Evolutionary conservation across 2,888 invertebrate genomes (phyloP), one percentile per base, ranked within the genome.

Genomic region (Dicranocentrus wangi): DNA sequence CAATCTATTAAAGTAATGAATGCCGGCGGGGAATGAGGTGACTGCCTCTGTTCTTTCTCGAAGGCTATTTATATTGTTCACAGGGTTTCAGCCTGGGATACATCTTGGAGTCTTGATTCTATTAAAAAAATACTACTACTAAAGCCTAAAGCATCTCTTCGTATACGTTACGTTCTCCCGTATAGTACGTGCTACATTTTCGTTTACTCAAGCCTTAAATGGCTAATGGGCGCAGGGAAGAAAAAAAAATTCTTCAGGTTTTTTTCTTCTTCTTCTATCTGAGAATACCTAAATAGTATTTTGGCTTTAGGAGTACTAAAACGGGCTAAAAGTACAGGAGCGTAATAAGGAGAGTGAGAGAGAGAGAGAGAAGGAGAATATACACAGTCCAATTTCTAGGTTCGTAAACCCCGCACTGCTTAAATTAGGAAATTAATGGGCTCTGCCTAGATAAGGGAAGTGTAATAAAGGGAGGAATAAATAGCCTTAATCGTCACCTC

Each of bases 341-440:
- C n/a, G n/a, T 32, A 32, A 32, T 32, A 32, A 32, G 32, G 5
- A 32, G 47, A 10, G 7, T 47, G 47, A 55, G 25, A 55, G 8
- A 32, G 15, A 55, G 55, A 55, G 55, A 23, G 25, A 51, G 7
- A 3, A n/a, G 7, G 19, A 19, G 8, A 51, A 43, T 43, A 43
- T n/a, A n/a, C 51, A 19, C 39, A 55, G 55, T 75, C 19, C 75
- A 66, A 75, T 75, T 72, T 81, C 66, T 77, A 10, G 76, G 81
- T 66, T 77, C 76, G 66, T 81, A 69, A 27, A 65, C 51, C 42
- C 25, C 55, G 13, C 19, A 42, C 42, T 8, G 75, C 66, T 55
- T 65, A 77, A 81, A 81, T 81, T 81, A 81, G 65, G 65, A 81
- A 81, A 81, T 81, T 81, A 81, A 81, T 81, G 77, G 81, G 58